Conservation (phyloP, 2,797 vertebrate species). For the Alca torda region DNA sequence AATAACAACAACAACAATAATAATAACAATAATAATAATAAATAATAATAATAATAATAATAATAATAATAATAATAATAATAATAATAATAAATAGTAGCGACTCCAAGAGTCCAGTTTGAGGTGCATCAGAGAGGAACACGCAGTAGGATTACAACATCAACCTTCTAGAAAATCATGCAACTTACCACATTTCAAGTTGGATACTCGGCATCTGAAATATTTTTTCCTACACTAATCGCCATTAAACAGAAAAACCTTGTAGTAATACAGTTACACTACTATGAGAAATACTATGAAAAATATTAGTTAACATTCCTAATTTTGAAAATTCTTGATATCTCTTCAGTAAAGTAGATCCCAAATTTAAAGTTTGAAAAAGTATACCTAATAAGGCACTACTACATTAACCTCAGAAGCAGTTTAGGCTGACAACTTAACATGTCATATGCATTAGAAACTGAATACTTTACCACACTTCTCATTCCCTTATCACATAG, state of each 20-base stretch:
- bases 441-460: neutral
- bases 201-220: neutral
- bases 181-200: neutral
- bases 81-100: no score
- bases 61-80: neutral
- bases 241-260: neutral
- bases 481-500: constrained; percentile 1
- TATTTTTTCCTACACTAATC: neutral
- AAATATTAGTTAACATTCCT: neutral
- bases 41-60: neutral
- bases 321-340: neutral
- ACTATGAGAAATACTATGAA: neutral
- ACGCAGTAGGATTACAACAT: neutral
- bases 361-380: neutral
- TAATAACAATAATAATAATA: no score
- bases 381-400: neutral
- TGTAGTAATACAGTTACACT: neutral
- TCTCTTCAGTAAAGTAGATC: neutral
- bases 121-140: neutral
- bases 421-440: constrained; percentile 20
- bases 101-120: neutral
- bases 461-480: constrained; percentile 22
- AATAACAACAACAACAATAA: neutral
- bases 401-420: neutral
- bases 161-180: neutral